Evolutionary conservation across 2,888 invertebrate genomes (phyloP).

Genomic region (Quadroppia sp.): DNA sequence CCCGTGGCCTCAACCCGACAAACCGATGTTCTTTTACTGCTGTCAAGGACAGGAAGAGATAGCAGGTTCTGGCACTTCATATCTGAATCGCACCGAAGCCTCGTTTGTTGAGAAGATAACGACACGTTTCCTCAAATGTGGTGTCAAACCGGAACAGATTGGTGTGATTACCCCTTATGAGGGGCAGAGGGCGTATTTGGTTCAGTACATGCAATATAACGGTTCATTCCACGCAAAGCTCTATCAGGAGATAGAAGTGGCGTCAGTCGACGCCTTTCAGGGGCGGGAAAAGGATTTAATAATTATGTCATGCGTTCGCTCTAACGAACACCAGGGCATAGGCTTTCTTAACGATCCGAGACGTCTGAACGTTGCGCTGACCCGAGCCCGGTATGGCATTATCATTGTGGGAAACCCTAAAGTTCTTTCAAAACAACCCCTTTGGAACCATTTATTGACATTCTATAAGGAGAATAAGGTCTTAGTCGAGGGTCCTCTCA

Average conservation of each 20-base stretch:
- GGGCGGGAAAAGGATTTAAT: constrained; percentile 99
- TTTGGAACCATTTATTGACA: constrained; percentile 96
- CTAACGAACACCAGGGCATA: constrained; percentile 97
- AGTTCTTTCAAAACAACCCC: constrained; percentile 92
- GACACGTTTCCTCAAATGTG: constrained; percentile 86
- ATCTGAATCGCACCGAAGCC: constrained; percentile 95
- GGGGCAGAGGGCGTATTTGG: constrained; percentile 93
- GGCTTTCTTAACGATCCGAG: constrained; percentile 98
- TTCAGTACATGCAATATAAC: constrained; percentile 97
- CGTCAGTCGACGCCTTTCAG: constrained; percentile 98
- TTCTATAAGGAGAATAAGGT: constrained; percentile 97
- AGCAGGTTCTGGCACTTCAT: constrained; percentile 96
- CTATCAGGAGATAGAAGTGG: constrained; percentile 95
- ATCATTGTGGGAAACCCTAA: constrained; percentile 99
- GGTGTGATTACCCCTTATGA: constrained; percentile 99
- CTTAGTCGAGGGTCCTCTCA: constrained; percentile 93
- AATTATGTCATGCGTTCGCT: constrained; percentile 97
- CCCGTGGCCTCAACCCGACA: constrained; percentile 93
- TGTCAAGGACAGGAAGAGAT: constrained; percentile 99
- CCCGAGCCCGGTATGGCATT: constrained; percentile 93
- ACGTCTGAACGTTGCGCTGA: constrained; percentile 94
- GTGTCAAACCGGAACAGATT: constrained; percentile 95
- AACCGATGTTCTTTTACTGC: constrained; percentile 98
- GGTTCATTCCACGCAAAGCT: constrained; percentile 93
- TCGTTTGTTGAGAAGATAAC: constrained; percentile 97